Base-by-base conservation (phyloP, 2,797 vertebrate species). In the Menidia menidia region DNA sequence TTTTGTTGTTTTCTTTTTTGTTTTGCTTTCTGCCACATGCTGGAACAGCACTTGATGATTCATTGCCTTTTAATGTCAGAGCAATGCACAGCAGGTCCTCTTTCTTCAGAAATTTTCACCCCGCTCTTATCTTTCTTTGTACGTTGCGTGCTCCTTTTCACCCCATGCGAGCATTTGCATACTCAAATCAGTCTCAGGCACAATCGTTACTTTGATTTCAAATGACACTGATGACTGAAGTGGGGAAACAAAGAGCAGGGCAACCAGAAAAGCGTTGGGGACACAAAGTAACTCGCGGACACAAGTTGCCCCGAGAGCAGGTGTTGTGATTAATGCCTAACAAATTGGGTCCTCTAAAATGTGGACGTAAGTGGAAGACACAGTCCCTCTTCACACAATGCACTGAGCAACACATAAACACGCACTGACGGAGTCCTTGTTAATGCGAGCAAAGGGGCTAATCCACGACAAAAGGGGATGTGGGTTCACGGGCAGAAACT, bases 141-240 rank as follows among this genome's bases (percentile, higher is more conserved):
- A 44, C 68, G 30, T 69, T 71, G 70, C 71, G 50, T 48, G 48
- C 70, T 77, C 35, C 25, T 72, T 78, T 71, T 85, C 64, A 61
- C 62, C 39, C 43, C 59, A 18, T 78, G 54, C 41, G 4, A 51
- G 42, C 70, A 92, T 94, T 92, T 93, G 88, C 92, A 93, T 93
- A 89, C 91, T 90, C 76, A 91, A 93, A 93, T 94, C 90, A 92
- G 90, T 90, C 89, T 90, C 80, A 57, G 87, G 68, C 82, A 77
- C 87, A 90, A 86, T 92, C 59, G 75, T 88, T 92, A 90, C 89
- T 92, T 88, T 91, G 88, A 93, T 93, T 94, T 92, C 84, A 91
- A 92, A 94, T 55, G 82, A 90, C 89, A 83, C 87, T 90, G 86
- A 92, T 93, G 92, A 92, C 87, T 94, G 88, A 90, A 94, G 92